Conservation (phyloP, 2,888 invertebrate genomes). For the Apomyelois bistriatella region DNA sequence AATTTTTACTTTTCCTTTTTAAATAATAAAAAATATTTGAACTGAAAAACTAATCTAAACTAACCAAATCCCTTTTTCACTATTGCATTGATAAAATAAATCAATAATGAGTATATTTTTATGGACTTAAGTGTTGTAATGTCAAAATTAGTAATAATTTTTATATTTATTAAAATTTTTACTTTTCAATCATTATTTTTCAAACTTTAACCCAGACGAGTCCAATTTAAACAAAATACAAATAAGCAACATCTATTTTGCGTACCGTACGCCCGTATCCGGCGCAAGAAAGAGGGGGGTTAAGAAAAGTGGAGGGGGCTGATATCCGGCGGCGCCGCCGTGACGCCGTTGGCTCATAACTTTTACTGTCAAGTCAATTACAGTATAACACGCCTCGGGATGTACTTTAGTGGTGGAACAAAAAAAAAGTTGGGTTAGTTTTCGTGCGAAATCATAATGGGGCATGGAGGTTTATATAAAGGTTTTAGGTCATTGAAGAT, state of each 20-base stretch:
- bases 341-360: constrained; percentile 66
- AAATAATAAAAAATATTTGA: too few species aligned
- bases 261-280: constrained; percentile 51
- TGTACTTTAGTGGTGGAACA: constrained; percentile 24
- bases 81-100: too few species aligned
- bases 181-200: too few species aligned
- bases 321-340: constrained; percentile 69
- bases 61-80: too few species aligned
- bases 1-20: too few species aligned
- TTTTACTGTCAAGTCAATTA: constrained; percentile 73
- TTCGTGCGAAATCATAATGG: not conserved
- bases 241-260: constrained; percentile 27
- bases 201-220: not conserved
- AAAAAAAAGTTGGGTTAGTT: constrained; percentile 26
- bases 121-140: too few species aligned
- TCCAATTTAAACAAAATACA: not conserved
- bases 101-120: too few species aligned
- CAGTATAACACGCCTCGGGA: constrained; percentile 48
- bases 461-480: not conserved
- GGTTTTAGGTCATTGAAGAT: not conserved
- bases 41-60: too few species aligned
- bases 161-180: too few species aligned
- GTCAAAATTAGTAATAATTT: too few species aligned
- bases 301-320: constrained; percentile 50
- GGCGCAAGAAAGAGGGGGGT: constrained; percentile 40